Evolutionary conservation across 2,888 invertebrate species (phyloP), one percentile per base, ranked within the genome.

Genomic region (Pollenia angustigena): DNA sequence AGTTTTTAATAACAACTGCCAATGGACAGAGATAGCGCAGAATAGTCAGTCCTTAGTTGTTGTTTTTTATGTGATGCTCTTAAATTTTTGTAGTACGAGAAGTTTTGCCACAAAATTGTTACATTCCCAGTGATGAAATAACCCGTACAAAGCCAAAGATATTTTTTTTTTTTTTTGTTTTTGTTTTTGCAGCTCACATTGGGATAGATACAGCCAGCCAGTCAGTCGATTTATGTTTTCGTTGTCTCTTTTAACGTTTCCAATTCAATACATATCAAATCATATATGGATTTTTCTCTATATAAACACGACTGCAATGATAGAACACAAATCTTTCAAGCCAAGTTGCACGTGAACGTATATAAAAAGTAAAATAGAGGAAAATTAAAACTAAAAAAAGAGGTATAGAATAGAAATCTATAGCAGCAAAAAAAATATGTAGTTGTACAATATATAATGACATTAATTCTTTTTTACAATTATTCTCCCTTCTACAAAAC

Each of bases 401-500:
- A 46, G 8, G 12, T 52, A 54, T 2, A 66, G 46, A 68, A 69
- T 23, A 69, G 12, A 81, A 72, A 71, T 69, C 74, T 64, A 52
- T 52, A 78, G 52, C 16, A 32, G 4, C 32, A 32, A 32, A 60
- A 76, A 58, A 79, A 58, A 11, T 10, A 48, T 46, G 60, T 50
- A 69, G 56, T 68, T 75, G 32, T 6, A 32, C 32, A 32, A 32
- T 48, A 60, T 76, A 66, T 82, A 85, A 82, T 79, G 81, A 83
- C 81, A 83, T 76, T 80, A 81, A 85, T 75, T 85, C 71, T 76
- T 42, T 75, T 76, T 81, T 56, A 23, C 66, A 69, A 74, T 54
- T 66, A 54, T 74, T 68, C 68, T 81, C 82, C 79, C 78, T 58
- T 64, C 32, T 4, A 18, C n/a, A 32, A 75, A 32, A 32, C 4